phyloP scores from a whole-genome alignment of 2,888 invertebrate genomes.

The Phortica okadai region DNA sequence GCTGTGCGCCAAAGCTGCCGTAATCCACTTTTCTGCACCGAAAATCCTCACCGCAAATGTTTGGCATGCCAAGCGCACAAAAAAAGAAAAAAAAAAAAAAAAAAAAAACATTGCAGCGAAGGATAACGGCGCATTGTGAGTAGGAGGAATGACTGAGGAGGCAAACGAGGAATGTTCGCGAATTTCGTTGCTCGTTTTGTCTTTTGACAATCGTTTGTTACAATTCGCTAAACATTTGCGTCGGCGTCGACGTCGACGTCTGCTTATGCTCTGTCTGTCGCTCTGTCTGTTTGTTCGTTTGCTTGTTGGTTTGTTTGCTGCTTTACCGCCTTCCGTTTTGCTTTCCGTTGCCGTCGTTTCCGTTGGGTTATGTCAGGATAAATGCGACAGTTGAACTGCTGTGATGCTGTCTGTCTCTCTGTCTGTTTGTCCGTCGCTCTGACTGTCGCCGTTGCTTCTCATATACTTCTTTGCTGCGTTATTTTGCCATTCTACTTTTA shows the following conservation, averaged over 20 bases:
- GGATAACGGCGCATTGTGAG: no score
- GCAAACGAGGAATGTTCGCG: not conserved
- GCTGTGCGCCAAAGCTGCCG: slow-evolving; percentile 19
- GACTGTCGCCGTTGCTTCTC: not conserved
- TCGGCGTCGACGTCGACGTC: not conserved
- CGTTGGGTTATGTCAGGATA: slow-evolving; percentile 25
- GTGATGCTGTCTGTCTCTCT: not conserved
- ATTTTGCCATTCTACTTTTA: not conserved
- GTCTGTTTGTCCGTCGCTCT: not conserved
- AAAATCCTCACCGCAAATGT: slow-evolving; percentile 27
- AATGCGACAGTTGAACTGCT: slow-evolving; percentile 23
- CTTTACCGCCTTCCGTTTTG: not conserved
- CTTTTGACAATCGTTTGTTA: slow-evolving; percentile 54
- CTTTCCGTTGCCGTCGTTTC: slow-evolving; percentile 9
- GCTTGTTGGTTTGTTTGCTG: not conserved
- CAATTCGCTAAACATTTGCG: slow-evolving; percentile 46
- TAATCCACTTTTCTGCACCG: slow-evolving; percentile 28
- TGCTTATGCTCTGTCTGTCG: not conserved
- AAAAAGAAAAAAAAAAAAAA: not conserved
- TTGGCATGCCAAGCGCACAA: slow-evolving; percentile 1
- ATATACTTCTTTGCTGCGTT: not conserved
- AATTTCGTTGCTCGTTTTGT: not conserved
- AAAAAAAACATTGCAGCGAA: not conserved
- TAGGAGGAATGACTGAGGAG: not conserved
- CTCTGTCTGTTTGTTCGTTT: not conserved